Percentiles rank a stretch among this genome's conserved stretches.
phyloP scores from a whole-genome alignment of 2,888 invertebrate species.

The Diloba caeruleocephala region DNA sequence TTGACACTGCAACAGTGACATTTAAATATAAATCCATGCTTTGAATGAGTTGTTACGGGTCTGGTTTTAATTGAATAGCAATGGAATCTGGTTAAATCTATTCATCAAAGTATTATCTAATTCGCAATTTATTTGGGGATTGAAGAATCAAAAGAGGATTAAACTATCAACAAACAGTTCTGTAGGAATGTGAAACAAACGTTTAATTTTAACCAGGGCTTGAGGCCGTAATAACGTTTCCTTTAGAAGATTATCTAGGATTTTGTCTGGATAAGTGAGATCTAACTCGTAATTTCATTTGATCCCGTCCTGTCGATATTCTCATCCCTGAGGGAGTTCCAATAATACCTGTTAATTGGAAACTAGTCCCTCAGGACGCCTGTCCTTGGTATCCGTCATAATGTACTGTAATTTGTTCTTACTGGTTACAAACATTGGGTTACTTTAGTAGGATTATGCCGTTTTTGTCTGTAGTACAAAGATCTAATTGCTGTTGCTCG shows the following conservation, averaged over 20 bases:
- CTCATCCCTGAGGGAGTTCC: slow-evolving; percentile 55
- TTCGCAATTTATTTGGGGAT: slow-evolving; percentile 44
- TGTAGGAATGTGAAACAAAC: slow-evolving; percentile 27
- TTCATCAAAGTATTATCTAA: slow-evolving; percentile 34
- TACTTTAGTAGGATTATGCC: slow-evolving; percentile 4
- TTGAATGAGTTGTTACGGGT: not conserved
- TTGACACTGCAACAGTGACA: no score
- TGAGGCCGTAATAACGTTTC: slow-evolving; percentile 46
- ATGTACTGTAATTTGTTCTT: slow-evolving; percentile 40
- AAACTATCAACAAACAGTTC: slow-evolving; percentile 27
- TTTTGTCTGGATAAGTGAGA: slow-evolving; percentile 61
- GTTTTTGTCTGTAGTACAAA: not conserved
- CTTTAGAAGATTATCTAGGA: slow-evolving; percentile 63
- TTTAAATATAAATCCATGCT: not conserved
- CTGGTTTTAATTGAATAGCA: slow-evolving; percentile 6
- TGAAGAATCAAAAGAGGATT: slow-evolving; percentile 28
- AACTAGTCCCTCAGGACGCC: slow-evolving; percentile 61
- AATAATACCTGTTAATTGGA: slow-evolving; percentile 76
- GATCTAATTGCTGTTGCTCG: slow-evolving; percentile 21
- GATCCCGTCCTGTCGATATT: slow-evolving; percentile 69
- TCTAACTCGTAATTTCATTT: slow-evolving; percentile 70
- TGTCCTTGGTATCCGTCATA: slow-evolving; percentile 46
- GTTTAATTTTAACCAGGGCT: slow-evolving; percentile 36
- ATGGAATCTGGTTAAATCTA: slow-evolving; percentile 16
- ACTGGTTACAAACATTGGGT: slow-evolving; percentile 10